Conservation (phyloP, 1,140 invertebrate species). For the Nephila pilipes region DNA sequence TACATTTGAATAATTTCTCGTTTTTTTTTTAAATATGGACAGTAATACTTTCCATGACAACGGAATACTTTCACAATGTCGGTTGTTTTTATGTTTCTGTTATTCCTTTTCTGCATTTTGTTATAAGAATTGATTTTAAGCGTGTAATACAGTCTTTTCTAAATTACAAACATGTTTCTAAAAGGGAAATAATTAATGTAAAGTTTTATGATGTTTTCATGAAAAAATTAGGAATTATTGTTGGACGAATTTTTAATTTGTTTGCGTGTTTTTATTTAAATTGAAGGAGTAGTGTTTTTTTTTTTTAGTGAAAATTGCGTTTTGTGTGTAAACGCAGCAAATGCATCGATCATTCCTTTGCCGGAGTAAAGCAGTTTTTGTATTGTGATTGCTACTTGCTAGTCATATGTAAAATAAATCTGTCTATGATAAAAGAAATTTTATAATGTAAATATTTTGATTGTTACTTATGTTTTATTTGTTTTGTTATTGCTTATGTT, state of each 20-base stretch:
- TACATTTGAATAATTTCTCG: not conserved
- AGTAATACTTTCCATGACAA: not conserved
- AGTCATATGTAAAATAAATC: constrained; percentile 30
- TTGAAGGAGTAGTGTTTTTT: too few species aligned
- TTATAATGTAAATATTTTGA: constrained; percentile 36
- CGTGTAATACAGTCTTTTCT: too few species aligned
- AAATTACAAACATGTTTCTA: too few species aligned
- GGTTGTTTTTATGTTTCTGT: not conserved
- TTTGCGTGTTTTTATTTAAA: too few species aligned
- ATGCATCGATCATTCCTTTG: not conserved
- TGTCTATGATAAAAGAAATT: not conserved
- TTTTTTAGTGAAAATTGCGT: not conserved
- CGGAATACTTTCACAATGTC: not conserved
- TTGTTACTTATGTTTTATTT: constrained; percentile 32
- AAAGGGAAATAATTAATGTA: too few species aligned
- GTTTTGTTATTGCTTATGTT: constrained; percentile 2
- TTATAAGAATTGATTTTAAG: not conserved
- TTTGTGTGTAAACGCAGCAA: not conserved
- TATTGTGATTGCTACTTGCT: constrained; percentile 22
- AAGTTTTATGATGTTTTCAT: too few species aligned
- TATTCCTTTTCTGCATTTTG: not conserved
- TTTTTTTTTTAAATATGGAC: not conserved
- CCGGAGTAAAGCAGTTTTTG: not conserved
- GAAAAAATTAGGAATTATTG: too few species aligned
- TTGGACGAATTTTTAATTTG: too few species aligned